Evolutionary conservation across 2,797 vertebrate species (phyloP).

Genomic region (Potorous gilbertii): DNA sequence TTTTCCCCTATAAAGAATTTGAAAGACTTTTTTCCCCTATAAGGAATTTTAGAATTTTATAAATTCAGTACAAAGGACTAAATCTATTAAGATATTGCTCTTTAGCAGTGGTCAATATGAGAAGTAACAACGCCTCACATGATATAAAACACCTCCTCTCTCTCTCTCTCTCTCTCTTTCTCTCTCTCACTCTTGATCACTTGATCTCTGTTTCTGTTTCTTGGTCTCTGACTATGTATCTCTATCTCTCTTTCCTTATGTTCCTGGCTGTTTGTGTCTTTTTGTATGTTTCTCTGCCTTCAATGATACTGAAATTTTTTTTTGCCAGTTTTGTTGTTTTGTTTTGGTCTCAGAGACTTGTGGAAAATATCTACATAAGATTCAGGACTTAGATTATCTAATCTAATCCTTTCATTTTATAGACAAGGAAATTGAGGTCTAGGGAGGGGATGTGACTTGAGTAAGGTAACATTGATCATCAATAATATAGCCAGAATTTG

Average conservation of each 20-base stretch:
- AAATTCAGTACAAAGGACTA: not conserved
- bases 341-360: not conserved
- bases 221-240: not conserved
- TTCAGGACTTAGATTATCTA: not conserved
- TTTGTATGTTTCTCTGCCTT: not conserved
- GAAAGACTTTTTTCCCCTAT: no score
- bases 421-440: not conserved
- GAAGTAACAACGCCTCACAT: not conserved
- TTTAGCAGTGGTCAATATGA: not conserved
- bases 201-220: not conserved
- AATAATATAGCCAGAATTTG: not conserved
- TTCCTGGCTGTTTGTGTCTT: not conserved
- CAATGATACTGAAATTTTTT: not conserved
- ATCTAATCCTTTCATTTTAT: not conserved
- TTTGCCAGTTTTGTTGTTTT: not conserved
- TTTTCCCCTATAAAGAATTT: slow-evolving; percentile 27
- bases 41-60: no score
- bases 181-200: no score
- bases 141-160: not conserved
- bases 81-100: not conserved
- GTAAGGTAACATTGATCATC: not conserved
- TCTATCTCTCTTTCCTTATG: not conserved
- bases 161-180: not conserved
- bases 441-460: not conserved
- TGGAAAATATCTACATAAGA: not conserved